These are phyloP conservation scores for Anableps anableps DNA, from an alignment of 2,797 vertebrate genomes.

Conservation along the genomic window DNA sequence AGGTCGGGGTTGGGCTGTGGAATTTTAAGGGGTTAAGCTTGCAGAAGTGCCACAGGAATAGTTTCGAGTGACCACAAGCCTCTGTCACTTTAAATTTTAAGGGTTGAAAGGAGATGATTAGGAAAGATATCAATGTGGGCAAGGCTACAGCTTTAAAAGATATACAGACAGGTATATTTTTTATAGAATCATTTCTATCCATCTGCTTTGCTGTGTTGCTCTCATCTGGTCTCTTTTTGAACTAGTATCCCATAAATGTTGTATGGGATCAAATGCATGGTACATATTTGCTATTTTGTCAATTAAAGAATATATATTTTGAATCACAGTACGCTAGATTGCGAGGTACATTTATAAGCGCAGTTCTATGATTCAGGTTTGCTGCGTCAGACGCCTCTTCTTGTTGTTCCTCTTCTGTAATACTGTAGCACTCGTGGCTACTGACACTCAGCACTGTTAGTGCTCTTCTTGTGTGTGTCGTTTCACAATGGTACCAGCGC, in stretches of 20 bases:
- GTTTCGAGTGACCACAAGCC: constrained; percentile 76
- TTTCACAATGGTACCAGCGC: constrained; percentile 55
- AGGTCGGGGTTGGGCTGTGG: not conserved
- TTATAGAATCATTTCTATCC: constrained; percentile 67
- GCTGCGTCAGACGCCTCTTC: constrained; percentile 43
- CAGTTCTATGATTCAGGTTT: constrained; percentile 62
- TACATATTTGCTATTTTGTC: constrained; percentile 61
- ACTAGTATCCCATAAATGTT: constrained; percentile 37
- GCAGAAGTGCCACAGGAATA: constrained; percentile 74
- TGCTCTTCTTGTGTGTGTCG: constrained; percentile 60
- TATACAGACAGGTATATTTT: constrained; percentile 66
- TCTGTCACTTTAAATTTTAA: constrained; percentile 59
- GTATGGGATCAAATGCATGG: constrained; percentile 46
- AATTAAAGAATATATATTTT: constrained; percentile 28
- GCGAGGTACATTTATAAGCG: constrained; percentile 56
- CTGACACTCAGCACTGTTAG: constrained; percentile 69
- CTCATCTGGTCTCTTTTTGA: constrained; percentile 45
- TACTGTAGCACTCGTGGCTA: constrained; percentile 76
- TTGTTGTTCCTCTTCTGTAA: constrained; percentile 55
- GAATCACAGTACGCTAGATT: constrained; percentile 53
- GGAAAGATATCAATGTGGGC: constrained; percentile 40
- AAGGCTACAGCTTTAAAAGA: constrained; percentile 73
- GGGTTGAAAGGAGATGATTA: constrained; percentile 25
- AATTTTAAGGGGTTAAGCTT: constrained; percentile 39
- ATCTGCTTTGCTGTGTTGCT: constrained; percentile 59